Evolutionary conservation across 2,797 vertebrate species (phyloP), one percentile per base, ranked within the genome.

Genomic region (Helicolenus hilgendorfi): DNA sequence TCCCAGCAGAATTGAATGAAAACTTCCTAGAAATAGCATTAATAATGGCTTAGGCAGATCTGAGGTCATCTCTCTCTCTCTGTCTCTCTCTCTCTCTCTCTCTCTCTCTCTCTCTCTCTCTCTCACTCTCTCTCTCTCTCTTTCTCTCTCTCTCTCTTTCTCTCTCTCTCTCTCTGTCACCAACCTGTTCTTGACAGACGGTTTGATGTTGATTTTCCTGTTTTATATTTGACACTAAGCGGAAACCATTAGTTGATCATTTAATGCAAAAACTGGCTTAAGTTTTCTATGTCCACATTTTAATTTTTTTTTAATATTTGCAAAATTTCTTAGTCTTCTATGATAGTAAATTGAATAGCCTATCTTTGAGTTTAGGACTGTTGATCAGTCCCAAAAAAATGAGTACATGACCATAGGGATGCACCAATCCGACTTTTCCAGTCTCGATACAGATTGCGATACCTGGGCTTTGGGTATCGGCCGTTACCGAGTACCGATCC

Each of bases 1-100:
- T 92, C 90, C 89, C 88, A 77, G 81, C 49, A 82, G 84, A 92
- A 85, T 86, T 84, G 15, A 93, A 92, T 94, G 89, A 93, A 90
- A 89, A 85, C 78, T 80, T 86, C 84, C 78, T 86, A 87, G 79
- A 71, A 96, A 95, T 91, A 94, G 93, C 81, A 71, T 73, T 83
- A 77, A 58, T 86, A 84, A 89, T 67, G 71, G 49, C 75, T 81
- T 5, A 24, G 33, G 65, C 78, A 74, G 77, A 82, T 72, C 62
- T 72, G 74, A 89, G 89, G 65, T 83, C 60, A 4, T 75, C 49
- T 83, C 72, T 72, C 8, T 20, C 31, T 69, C 13, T 78, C 31
- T 67, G 15, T 69, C 59, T 81, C 45, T 72, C 13, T 27, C 31
- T 60, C 7, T 75, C 7, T 35, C 3, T 22, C 22, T 60, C 5